Base-by-base conservation (phyloP, 2,113 vertebrate species). In the Oreochromis aureus region DNA sequence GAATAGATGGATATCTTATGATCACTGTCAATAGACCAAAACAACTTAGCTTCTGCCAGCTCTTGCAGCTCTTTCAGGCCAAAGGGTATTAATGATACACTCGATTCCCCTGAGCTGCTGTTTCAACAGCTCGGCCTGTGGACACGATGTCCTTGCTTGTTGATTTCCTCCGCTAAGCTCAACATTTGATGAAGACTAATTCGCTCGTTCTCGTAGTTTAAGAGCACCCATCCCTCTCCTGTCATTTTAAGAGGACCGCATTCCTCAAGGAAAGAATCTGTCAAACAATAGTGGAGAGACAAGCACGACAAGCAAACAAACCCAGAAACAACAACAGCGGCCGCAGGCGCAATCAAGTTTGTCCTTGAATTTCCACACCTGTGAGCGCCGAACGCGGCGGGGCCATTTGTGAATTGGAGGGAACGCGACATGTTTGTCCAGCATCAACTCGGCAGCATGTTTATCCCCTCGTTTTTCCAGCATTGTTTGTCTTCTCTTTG, bases 401-500 rank as follows among this genome's bases (percentile, higher is more conserved):
- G 92, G 91, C 89, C 91, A 53, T 92, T 91, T 81, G 85, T 83
- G 93, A 95, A 89, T 93, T 89, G 88, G 88, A 86, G 53, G 87
- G 22, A 90, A 92, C 39, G 82, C 89, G 91, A 91, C 93, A 87
- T 96, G 95, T 96, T 95, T 96, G 95, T 96, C 96, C 95, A 94
- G 95, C 93, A 80, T 93, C 89, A 86, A 82, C 92, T 93, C 93
- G 61, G 92, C 89, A 71, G 90, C 85, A 55, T 95, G 95, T 96
- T 96, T 95, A 93, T 93, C 89, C 92, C 86, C 86, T 87, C 88
- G 55, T 85, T 89, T 92, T 92, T 90, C 92, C 91, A 94, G 92
- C 94, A 95, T 94, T 96, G 96, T 97, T 96, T 96, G 95, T 94
- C 94, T 95, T 95, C 83, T 94, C 93, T 95, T 95, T 96, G 95